Percentiles rank a stretch among this genome's conserved stretches.
phyloP scores from a whole-genome alignment of 2,888 invertebrate species.

The Sipha maydis region DNA sequence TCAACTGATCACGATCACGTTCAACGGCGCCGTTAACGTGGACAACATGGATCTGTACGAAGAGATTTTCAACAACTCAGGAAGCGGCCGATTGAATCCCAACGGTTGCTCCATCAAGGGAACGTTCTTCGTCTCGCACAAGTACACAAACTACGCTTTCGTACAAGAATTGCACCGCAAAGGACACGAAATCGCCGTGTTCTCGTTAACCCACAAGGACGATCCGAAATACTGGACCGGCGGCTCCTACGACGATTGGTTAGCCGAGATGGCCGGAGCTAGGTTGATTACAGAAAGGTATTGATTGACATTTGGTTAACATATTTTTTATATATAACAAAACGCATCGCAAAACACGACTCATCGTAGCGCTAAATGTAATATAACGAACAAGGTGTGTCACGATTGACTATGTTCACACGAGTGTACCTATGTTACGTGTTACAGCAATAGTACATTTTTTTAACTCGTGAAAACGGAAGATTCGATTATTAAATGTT shows the following conservation, averaged over 20 bases:
- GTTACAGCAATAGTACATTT: too few species aligned
- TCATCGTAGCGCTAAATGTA: too few species aligned
- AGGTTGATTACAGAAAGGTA: slow-evolving; percentile 83
- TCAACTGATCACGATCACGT: slow-evolving; percentile 92
- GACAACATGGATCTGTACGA: slow-evolving; percentile 93
- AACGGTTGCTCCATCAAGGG: slow-evolving; percentile 90
- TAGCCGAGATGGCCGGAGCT: slow-evolving; percentile 93
- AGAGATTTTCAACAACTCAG: slow-evolving; percentile 84
- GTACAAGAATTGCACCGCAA: slow-evolving; percentile 88
- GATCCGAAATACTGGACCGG: slow-evolving; percentile 90
- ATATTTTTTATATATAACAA: too few species aligned
- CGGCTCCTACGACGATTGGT: slow-evolving; percentile 90
- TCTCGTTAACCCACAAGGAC: slow-evolving; percentile 92
- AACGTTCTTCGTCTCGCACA: slow-evolving; percentile 92
- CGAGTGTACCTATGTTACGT: too few species aligned
- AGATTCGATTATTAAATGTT: too few species aligned
- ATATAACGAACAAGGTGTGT: too few species aligned
- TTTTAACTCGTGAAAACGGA: too few species aligned
- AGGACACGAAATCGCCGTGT: slow-evolving; percentile 91
- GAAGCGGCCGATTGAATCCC: slow-evolving; percentile 79
- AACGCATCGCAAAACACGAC: too few species aligned
- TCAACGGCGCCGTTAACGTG: slow-evolving; percentile 91
- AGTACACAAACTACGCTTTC: slow-evolving; percentile 90
- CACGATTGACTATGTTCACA: too few species aligned
- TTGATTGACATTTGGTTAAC: too few species aligned